A percentile compares a stretch with the other conserved stretches of the same genome.
These are phyloP conservation scores for Drosophila pegasa DNA, from an alignment of 2,888 invertebrate genomes.

Conservation along the genomic window DNA sequence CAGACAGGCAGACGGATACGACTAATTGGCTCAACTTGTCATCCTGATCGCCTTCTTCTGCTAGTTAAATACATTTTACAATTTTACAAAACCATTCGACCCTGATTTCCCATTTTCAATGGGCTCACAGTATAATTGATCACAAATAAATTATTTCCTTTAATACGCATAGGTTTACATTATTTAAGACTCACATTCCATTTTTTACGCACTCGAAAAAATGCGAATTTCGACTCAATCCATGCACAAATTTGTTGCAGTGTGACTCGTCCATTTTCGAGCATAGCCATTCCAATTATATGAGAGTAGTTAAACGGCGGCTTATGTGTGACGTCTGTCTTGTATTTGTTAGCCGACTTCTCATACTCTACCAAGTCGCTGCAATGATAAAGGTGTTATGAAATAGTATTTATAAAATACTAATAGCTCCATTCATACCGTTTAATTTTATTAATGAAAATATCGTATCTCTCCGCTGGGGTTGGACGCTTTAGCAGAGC, in stretches of 20 bases:
- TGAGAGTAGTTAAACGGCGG: conserved; percentile 85
- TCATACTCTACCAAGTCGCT: conserved; percentile 82
- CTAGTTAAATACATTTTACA: no score
- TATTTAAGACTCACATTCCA: conserved; percentile 83
- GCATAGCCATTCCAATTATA: conserved; percentile 85
- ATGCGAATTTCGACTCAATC: conserved; percentile 84
- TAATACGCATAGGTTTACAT: no score
- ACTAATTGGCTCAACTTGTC: no score
- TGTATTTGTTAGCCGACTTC: conserved; percentile 74
- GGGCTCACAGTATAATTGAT: no score
- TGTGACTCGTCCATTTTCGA: conserved; percentile 83
- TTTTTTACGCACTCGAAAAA: conserved; percentile 83
- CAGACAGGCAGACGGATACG: no score
- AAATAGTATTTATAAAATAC: background rate
- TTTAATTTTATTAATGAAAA: conserved; percentile 83
- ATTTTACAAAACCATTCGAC: no score
- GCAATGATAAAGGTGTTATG: background rate
- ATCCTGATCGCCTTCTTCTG: no score
- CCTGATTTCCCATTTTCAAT: no score
- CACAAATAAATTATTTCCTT: no score
- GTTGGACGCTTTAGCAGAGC: conserved; percentile 72
- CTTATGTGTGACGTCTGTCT: conserved; percentile 80
- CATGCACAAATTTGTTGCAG: conserved; percentile 84
- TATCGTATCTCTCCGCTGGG: conserved; percentile 82
- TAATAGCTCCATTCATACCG: conserved; percentile 60